Base-by-base conservation (phyloP, 2,113 vertebrate species). In the Thunnus maccoyii region DNA sequence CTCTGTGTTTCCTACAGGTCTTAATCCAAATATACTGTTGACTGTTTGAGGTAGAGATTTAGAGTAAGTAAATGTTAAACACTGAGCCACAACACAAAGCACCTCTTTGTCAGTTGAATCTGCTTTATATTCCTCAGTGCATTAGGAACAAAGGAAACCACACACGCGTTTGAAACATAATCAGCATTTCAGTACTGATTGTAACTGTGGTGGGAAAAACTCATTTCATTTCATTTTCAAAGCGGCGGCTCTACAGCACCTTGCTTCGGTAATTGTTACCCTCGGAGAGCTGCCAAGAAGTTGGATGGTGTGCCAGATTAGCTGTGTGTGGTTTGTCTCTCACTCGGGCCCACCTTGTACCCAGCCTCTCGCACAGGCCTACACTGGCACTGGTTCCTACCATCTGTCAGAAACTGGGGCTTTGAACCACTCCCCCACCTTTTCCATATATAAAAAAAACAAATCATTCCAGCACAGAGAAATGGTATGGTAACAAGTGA, bases 271-370 rank as follows among this genome's bases (percentile, higher is more conserved):
- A 91, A 93, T 92, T 91, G 90, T 90, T 84, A 81, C 85, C 85
- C 83, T 92, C 71, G 12, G 87, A 89, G 81, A 86, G 78, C 85
- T 80, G 85, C 91, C 85, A 89, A 86, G 71, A 77, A 74, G 80
- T 85, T 83, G 81, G 88, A 94, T 86, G 57, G 54, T 0, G 54
- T 75, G 93, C 92, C 93, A 93, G 91, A 88, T 89, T 86, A 91
- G 80, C 84, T 84, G 88, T 80, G 80, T 88, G 90, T 82, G 86
- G 83, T 89, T 90, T 86, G 89, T 90, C 88, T 92, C 90, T 90
- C 83, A 71, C 79, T 83, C 61, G 72, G 78, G 83, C 88, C 82
- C 89, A 87, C 90, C 91, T 87, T 81, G 84, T 87, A 91, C 60
- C 86, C 76, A 12, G 83, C 84, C 76, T 64, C 80, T 85, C 50